Conservation (phyloP, 2,113 vertebrate genomes). For the Saguinus midas region DNA sequence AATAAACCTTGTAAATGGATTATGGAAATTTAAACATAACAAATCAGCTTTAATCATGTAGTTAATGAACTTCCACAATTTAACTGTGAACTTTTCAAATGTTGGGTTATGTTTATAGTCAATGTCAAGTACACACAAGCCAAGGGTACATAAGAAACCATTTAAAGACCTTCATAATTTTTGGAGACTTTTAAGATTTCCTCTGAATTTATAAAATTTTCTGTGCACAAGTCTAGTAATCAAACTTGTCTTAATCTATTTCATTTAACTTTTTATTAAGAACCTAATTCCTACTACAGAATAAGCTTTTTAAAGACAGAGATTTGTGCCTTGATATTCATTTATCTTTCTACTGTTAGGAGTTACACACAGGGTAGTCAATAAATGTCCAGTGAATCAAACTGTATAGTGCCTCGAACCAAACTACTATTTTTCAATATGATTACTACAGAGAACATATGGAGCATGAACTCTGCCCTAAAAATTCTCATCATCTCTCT, state of each 20-base stretch:
- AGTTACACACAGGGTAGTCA: conserved; percentile 47
- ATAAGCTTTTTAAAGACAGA: not conserved
- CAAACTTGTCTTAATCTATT: conserved; percentile 27
- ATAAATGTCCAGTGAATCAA: conserved; percentile 68
- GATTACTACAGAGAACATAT: conserved; percentile 74
- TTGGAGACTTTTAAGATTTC: not conserved
- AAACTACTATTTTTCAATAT: conserved; percentile 74
- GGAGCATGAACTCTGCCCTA: conserved; percentile 74
- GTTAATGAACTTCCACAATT: conserved; percentile 81
- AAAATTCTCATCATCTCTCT: conserved; percentile 67
- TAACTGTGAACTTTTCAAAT: conserved; percentile 82
- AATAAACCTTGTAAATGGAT: conserved; percentile 81
- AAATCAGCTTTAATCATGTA: conserved; percentile 84
- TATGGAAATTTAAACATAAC: conserved; percentile 87
- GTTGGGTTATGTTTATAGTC: conserved; percentile 71
- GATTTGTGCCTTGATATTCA: conserved; percentile 14
- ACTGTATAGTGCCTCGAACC: conserved; percentile 40
- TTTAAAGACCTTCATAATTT: conserved; percentile 50
- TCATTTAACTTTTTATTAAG: conserved; percentile 25
- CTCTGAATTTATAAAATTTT: conserved; percentile 26
- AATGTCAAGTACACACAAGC: conserved; percentile 77
- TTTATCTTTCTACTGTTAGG: conserved; percentile 40
- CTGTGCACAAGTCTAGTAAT: not conserved
- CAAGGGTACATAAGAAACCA: conserved; percentile 61
- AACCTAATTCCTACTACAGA: not conserved